Evolutionary conservation across 1,140 invertebrate species (phyloP), one percentile per base, ranked within the genome.

Genomic region (Cotesia typhae): DNA sequence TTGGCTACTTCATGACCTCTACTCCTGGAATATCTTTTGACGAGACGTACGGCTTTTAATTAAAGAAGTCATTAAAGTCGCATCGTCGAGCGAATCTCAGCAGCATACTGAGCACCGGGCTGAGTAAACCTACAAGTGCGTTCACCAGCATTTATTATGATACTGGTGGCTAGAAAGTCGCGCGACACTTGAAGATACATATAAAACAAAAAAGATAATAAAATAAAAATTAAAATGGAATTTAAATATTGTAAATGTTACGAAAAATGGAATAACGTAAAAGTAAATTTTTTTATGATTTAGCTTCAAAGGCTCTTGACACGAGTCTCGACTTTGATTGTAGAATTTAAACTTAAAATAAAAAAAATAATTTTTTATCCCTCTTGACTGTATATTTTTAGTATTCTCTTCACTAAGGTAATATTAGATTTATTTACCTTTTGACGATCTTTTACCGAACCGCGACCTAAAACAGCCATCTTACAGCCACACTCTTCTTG

Each of bases 401-500:
- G 28, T 57, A 12, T 63, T 61, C 51, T 12, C 28, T 14, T 14
- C 14, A 14, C 14, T 14, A 14, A 14, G 14, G 6, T n/a, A n/a
- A 37, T 38, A n/a, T 63, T 72, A 55, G 5, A 55, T 14, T n/a
- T 73, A 38, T 77, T 79, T 86, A 94, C 92, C 91, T 97, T 97
- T 80, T 92, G 90, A 77, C 95, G 91, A 83, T 97, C 95, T 79
- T 94, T 91, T 93, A 97, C 96, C 9, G 95, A 96, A 5, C 96
- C 95, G 71, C 93, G 89, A 4, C 95, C 96, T 5, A 97, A 88
- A 14, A 97, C 94, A 4, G 95, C 94, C 93, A 97, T 96, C 86
- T 96, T 96, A 76, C 94, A 96, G 90, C 95, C 94, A 20, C 95
- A 96, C 80, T 96, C 94, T 85, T 97, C 95, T 85, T 97, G 95